Percentiles rank a stretch among this genome's conserved stretches.
Evolutionary conservation across 1,140 invertebrate genomes (phyloP).

Genomic region (Bombus confusus): DNA sequence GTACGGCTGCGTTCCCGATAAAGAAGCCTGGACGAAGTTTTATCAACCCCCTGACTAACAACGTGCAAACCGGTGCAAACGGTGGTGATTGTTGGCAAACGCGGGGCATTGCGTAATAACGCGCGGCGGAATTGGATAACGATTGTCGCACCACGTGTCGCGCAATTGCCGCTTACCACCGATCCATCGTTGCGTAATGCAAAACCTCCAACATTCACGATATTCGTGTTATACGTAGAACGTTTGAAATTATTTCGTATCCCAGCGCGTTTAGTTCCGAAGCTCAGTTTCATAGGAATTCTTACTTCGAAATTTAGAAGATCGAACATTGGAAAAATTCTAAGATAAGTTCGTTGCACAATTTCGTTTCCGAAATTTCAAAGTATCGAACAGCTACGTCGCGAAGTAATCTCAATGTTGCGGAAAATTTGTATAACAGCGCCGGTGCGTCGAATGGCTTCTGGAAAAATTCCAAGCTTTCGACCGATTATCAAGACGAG

Average conservation of each 20-base stretch:
- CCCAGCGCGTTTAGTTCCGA: too few relatives aligned
- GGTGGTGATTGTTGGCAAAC: not conserved
- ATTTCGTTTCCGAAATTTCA: too few relatives aligned
- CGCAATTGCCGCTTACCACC: not conserved
- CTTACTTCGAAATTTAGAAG: too few relatives aligned
- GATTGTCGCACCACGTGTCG: not conserved
- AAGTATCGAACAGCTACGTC: too few relatives aligned
- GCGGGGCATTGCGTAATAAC: not conserved
- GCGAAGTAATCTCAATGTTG: too few relatives aligned
- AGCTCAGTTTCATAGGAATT: too few relatives aligned
- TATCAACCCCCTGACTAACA: not conserved
- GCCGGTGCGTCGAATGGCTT: not conserved
- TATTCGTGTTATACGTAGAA: not conserved
- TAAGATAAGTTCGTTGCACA: too few relatives aligned
- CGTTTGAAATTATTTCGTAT: too few relatives aligned
- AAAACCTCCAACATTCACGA: not conserved
- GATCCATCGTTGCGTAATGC: not conserved
- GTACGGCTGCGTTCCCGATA: constrained; percentile 2
- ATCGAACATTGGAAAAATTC: too few relatives aligned
- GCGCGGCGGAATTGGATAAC: not conserved
- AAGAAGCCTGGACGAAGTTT: constrained; percentile 44
- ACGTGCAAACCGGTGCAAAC: not conserved
- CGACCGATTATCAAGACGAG: not conserved
- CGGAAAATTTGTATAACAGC: not conserved
- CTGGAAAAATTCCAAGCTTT: not conserved